These are phyloP conservation scores for Fragum sueziense DNA, from an alignment of 2,888 invertebrate species.

Conservation along the genomic window DNA sequence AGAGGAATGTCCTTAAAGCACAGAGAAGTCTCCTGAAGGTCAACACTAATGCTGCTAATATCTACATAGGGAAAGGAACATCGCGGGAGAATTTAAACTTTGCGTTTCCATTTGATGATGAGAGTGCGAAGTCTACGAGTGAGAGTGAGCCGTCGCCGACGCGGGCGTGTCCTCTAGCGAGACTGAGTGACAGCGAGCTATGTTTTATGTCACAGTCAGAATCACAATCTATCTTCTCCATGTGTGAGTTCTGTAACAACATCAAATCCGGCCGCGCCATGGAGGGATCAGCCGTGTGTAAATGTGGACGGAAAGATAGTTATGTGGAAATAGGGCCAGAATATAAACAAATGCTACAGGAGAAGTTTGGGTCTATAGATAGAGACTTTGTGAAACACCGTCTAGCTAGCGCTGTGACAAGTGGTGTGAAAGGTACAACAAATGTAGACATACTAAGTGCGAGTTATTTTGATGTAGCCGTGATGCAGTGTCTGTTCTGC, in stretches of 20 bases:
- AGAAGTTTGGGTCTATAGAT: constrained; percentile 83
- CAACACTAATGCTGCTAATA: constrained; percentile 81
- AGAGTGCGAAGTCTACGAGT: constrained; percentile 57
- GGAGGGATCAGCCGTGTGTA: constrained; percentile 66
- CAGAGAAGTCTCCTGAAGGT: constrained; percentile 77
- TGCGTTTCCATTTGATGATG: constrained; percentile 54
- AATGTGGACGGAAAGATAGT: constrained; percentile 75
- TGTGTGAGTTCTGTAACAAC: constrained; percentile 80
- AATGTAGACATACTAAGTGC: constrained; percentile 85
- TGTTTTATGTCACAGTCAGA: constrained; percentile 74
- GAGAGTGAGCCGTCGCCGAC: constrained; percentile 59
- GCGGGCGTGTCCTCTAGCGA: constrained; percentile 81
- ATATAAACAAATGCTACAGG: constrained; percentile 63
- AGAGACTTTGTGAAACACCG: constrained; percentile 89
- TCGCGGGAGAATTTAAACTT: constrained; percentile 77
- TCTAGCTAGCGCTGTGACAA: constrained; percentile 79
- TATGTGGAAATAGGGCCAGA: constrained; percentile 70
- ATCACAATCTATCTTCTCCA: constrained; percentile 78
- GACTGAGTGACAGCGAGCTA: constrained; percentile 80
- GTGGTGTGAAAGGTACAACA: constrained; percentile 70
- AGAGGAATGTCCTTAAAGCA: constrained; percentile 79
- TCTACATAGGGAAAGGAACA: constrained; percentile 81
- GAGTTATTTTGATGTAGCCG: constrained; percentile 97
- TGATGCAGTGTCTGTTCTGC: constrained; percentile 96
- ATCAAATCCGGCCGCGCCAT: constrained; percentile 76